phyloP scores from a whole-genome alignment of 2,113 vertebrate species.

The Empidonax traillii region DNA sequence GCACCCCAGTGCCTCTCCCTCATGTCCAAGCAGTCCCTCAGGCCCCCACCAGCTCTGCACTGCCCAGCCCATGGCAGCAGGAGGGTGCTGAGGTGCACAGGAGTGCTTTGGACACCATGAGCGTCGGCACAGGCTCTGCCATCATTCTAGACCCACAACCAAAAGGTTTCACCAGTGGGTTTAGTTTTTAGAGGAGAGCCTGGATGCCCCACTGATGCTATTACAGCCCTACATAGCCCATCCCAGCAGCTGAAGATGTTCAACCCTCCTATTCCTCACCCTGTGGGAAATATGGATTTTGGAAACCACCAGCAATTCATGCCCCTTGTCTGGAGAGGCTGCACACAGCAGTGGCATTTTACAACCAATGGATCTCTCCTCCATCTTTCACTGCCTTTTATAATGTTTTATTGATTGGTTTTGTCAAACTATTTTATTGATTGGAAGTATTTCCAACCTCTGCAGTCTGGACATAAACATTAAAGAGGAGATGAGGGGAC shows the following conservation, averaged over 20 bases:
- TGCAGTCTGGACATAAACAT: neutral
- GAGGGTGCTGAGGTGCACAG: accelerated
- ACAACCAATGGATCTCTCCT: neutral
- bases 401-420: neutral
- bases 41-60: neutral
- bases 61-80: neutral
- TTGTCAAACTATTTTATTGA: neutral
- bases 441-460: neutral
- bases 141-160: accelerated
- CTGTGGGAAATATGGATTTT: accelerated
- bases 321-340: neutral
- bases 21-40: neutral
- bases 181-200: neutral
- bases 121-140: neutral
- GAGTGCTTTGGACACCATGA: neutral
- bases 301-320: neutral
- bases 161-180: neutral
- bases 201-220: neutral
- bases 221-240: neutral
- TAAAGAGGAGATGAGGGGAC: neutral
- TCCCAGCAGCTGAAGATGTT: neutral
- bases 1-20: neutral
- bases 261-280: neutral
- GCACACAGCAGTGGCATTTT: accelerated
- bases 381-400: neutral